A percentile compares a stretch with the other conserved stretches of the same genome.
Evolutionary conservation across 2,113 vertebrate genomes (phyloP).

Genomic region (Salvelinus fontinalis): DNA sequence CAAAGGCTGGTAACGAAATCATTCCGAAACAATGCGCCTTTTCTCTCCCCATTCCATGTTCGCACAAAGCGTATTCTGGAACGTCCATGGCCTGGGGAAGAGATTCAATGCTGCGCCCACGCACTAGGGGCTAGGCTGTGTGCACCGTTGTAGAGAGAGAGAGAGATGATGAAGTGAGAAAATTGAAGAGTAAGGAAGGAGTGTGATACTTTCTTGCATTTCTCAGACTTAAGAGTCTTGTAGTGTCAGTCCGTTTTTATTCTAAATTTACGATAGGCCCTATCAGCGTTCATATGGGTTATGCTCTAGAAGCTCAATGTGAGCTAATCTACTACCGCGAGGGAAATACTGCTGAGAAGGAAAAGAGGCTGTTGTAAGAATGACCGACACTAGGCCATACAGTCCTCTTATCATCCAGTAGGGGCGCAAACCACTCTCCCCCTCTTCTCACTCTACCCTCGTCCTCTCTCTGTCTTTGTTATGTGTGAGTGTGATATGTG

Average conservation of each 20-base stretch:
- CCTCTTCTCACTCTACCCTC: not conserved
- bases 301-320: not conserved
- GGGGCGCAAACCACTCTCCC: constrained; percentile 22
- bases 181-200: no score
- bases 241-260: no score
- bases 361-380: not conserved
- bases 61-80: constrained; percentile 57
- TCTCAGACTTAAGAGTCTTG: no score
- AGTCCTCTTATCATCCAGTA: constrained; percentile 7
- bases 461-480: not conserved
- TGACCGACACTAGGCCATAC: not conserved
- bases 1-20: constrained; percentile 53
- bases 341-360: not conserved
- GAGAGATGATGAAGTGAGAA: no score
- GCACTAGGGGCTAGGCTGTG: constrained; percentile 18
- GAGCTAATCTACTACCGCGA: not conserved
- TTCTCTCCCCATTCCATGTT: constrained; percentile 55
- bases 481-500: not conserved
- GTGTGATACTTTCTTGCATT: no score
- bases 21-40: constrained; percentile 69
- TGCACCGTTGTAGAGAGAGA: constrained; percentile 8
- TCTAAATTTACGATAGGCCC: no score
- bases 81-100: constrained; percentile 20
- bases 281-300: no score
- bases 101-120: constrained; percentile 55